Base-by-base conservation (phyloP, 2,797 vertebrate species). In the Coregonus sp. region DNA sequence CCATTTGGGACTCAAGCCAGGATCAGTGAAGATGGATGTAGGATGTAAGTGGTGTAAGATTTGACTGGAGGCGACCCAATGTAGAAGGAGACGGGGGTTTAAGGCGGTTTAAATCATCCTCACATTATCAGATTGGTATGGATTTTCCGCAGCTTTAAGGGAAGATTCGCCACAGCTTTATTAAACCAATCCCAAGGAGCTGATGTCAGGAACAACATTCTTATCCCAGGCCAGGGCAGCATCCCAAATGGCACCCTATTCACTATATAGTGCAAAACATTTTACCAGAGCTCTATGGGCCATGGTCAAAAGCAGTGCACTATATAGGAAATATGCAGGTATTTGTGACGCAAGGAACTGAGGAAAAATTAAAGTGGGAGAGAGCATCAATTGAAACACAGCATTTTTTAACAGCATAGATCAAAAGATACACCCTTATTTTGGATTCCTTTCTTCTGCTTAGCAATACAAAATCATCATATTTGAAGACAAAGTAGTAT, bases 381-480 rank as follows among this genome's bases (percentile, higher is more conserved):
- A 63, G 73, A 73, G 33, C 5, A 82, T 81, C 81, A 81, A 86
- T 77, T 75, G 2, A 82, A 75, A 76, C 81, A 25, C 25, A 25
- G 25, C 25, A 25, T 69, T 66, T 91, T 92, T 90, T 91, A 91
- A 92, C 86, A 80, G 87, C 81, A 35, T 71, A 89, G 89, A 91
- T 93, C 89, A 92, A 91, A 93, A 82, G 76, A 87, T 35, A 77
- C 20, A 73, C 79, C 75, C 67, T 81, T 77, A 80, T 79, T 87
- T 78, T 72, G 0, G 79, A 84, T 82, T 81, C 81, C 84, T 86
- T 88, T 70, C n/a, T 70, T 70, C n/a, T n/a, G n/a, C 87, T 85
- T 81, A 77, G n/a, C 86, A 87, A 90, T 90, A 35, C 89, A 87
- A 90, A 87, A 88, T 88, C 78, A 86, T 89, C 89, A 90, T 91